A percentile compares a stretch with the other conserved stretches of the same genome.
phyloP scores from a whole-genome alignment of 2,113 vertebrate species.

The Synodontis membranacea region DNA sequence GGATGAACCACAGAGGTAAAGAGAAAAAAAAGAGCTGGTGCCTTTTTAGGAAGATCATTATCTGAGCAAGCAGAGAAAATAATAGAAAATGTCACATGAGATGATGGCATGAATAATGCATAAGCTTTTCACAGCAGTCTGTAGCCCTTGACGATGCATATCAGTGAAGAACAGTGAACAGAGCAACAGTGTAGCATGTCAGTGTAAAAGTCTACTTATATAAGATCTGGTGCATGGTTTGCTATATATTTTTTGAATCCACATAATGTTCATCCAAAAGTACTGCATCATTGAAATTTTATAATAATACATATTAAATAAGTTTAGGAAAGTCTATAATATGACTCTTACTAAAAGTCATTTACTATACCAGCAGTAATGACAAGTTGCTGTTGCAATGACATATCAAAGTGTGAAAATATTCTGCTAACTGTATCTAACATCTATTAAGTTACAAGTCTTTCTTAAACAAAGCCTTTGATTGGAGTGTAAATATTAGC shows the following conservation, averaged over 20 bases:
- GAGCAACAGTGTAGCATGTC: slow-evolving; percentile 30
- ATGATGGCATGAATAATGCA: slow-evolving; percentile 60
- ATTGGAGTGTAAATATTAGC: slow-evolving; percentile 32
- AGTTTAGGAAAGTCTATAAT: neutral
- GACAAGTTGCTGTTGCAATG: no score
- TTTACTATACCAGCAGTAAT: neutral
- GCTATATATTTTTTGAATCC: neutral
- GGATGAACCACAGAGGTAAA: slow-evolving; percentile 26
- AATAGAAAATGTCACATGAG: slow-evolving; percentile 60
- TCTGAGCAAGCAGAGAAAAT: slow-evolving; percentile 57
- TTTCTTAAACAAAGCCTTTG: neutral
- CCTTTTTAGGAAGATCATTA: slow-evolving; percentile 60
- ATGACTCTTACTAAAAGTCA: neutral
- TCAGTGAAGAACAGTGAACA: slow-evolving; percentile 37
- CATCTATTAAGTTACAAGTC: neutral
- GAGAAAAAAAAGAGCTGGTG: slow-evolving; percentile 15
- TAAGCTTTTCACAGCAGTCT: slow-evolving; percentile 52
- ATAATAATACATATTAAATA: neutral
- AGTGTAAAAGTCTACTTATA: slow-evolving; percentile 27
- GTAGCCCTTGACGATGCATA: slow-evolving; percentile 36
- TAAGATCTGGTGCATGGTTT: slow-evolving; percentile 29
- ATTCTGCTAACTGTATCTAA: slow-evolving; percentile 1
- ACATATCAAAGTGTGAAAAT: neutral
- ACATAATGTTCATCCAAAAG: neutral
- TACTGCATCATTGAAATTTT: neutral